Evolutionary conservation across 1,140 invertebrate species (phyloP), one percentile per base, ranked within the genome.

Genomic region (Rhopalosiphum maidis): DNA sequence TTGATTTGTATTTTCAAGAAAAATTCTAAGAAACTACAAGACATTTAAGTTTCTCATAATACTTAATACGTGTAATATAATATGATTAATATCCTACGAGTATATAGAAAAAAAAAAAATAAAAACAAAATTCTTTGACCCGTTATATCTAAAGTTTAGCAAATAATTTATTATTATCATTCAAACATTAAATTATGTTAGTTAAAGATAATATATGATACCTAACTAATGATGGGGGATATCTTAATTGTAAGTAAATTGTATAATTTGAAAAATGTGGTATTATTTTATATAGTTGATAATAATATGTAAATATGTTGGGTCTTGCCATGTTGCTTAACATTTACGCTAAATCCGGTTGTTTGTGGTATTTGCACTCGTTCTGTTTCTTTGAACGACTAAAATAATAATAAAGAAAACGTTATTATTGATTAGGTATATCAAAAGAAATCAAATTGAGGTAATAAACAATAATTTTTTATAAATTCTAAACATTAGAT

Each of bases 311-410:
- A 48, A 91, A 54, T 93, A 85, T 55, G 35, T 93, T 51, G 22
- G 77, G 25, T 83, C 25, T 51, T 25, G 48, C 91, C 25, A 41
- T 85, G 85, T 43, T 54, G 46, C 30, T 54, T 83, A 23, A n/a
- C 18, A 25, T 51, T 86, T 93, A 93, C 51, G 91, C 51, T 86
- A 93, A 93, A 85, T 93, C 91, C 91, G 82, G 77, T 54, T 93
- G 91, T 55, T 85, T 85, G n/a, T 93, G 82, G 48, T 86, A 93
- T 85, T 92, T 92, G 91, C 91, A 92, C 25, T 92, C 41, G 22
- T 83, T 51, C 7, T 35, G 35, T 22, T 92, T 92, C 83, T 35
- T 83, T 7, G 60, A 46, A n/a, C n/a, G 51, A 55, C 88, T 89
- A n/a, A 25, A 55, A 89, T 18, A 77, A 77, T 77, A 77, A 77